phyloP scores from a whole-genome alignment of 2,113 vertebrate genomes.

The Anas platyrhynchos region DNA sequence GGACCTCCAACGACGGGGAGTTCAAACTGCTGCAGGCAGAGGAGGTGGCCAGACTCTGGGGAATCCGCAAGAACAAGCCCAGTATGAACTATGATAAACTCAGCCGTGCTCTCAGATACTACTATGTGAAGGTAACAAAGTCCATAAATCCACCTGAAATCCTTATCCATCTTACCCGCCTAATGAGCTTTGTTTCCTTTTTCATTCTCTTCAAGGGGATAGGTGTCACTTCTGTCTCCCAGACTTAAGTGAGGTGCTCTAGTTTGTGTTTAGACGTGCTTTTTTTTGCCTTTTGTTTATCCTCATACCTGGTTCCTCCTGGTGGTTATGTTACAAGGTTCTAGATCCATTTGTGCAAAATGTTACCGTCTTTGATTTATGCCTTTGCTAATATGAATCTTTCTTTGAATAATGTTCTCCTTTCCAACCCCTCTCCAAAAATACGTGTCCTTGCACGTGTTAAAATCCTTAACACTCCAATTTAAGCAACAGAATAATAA shows the following conservation, averaged over 20 bases:
- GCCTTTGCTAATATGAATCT: not conserved
- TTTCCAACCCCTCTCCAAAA: not conserved
- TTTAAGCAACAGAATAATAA: not conserved
- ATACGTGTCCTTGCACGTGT: fast-evolving
- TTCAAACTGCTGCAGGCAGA: slow-evolving; percentile 97
- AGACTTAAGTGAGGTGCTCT: not conserved
- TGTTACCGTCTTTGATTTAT: not conserved
- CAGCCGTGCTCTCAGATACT: slow-evolving; percentile 97
- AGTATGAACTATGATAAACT: slow-evolving; percentile 99
- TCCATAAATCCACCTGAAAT: not conserved
- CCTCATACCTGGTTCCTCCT: not conserved
- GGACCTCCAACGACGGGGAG: slow-evolving; percentile 95
- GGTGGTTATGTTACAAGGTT: not conserved
- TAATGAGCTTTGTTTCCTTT: slow-evolving; percentile 24
- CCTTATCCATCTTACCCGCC: not conserved
- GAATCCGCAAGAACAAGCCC: slow-evolving; percentile 96
- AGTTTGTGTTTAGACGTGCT: not conserved
- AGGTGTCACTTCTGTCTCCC: not conserved
- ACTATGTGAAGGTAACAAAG: slow-evolving; percentile 93
- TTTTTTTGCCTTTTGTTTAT: fast-evolving
- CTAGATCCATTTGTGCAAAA: not conserved
- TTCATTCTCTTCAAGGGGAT: not conserved
- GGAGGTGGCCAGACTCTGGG: slow-evolving; percentile 97
- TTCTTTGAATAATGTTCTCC: not conserved
- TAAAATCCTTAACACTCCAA: not conserved